Evolutionary conservation across 2,888 invertebrate species (phyloP).

Genomic region (Meghimatium bilineatum): DNA sequence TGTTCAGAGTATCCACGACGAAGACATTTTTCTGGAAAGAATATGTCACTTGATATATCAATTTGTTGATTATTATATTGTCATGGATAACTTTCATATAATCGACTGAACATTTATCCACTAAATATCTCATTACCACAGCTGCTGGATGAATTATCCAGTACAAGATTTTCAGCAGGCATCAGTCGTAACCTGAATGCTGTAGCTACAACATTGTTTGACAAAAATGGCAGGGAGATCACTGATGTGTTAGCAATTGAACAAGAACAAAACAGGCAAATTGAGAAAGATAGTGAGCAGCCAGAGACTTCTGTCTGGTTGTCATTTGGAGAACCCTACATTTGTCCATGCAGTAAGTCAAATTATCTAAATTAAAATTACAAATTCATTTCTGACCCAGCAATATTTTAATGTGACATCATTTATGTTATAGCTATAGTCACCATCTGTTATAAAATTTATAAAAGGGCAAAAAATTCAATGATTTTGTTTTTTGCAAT

Average conservation of each 20-base stretch:
- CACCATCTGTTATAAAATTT: no score
- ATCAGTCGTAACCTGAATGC: conserved; percentile 68
- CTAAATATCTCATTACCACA: conserved; percentile 49
- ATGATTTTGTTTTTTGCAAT: no score
- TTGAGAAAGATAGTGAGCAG: conserved; percentile 60
- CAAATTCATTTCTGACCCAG: neutral
- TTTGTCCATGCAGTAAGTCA: conserved; percentile 73
- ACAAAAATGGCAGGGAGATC: conserved; percentile 70
- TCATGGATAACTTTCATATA: no score
- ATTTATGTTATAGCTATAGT: no score
- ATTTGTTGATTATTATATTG: no score
- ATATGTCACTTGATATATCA: no score
- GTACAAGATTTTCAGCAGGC: conserved; percentile 56
- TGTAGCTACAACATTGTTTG: conserved; percentile 72
- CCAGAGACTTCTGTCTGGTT: conserved; percentile 68
- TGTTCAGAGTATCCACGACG: no score
- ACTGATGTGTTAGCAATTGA: conserved; percentile 66
- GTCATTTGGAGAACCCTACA: conserved; percentile 75
- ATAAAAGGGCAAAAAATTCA: no score
- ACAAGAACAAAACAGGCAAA: conserved; percentile 61
- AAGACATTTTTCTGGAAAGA: no score
- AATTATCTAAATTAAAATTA: neutral
- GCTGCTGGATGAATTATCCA: conserved; percentile 73
- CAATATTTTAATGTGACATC: neutral
- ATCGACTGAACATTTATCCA: no score